phyloP scores from a whole-genome alignment of 2,888 invertebrate genomes.

The Gymnoscelis rufifasciata region DNA sequence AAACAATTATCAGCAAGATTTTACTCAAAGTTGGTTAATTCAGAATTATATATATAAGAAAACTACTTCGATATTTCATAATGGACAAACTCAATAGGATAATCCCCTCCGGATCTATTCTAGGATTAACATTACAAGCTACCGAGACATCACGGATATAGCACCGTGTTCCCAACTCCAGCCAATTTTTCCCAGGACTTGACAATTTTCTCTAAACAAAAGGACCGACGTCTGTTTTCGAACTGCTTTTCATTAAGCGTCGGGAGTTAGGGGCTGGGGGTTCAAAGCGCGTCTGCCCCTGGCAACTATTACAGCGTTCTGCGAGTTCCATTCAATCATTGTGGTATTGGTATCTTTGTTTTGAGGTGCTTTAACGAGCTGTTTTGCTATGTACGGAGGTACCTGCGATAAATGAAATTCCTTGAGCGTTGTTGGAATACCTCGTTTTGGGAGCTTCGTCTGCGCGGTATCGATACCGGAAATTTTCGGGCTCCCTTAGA shows the following conservation, averaged over 20 bases:
- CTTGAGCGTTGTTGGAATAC: slow-evolving; percentile 1
- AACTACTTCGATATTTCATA: too few relatives aligned
- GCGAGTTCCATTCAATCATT: slow-evolving; percentile 44
- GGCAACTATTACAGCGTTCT: slow-evolving; percentile 42
- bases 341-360: slow-evolving; percentile 39
- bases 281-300: slow-evolving; percentile 40
- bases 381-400: slow-evolving; percentile 16
- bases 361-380: slow-evolving; percentile 28
- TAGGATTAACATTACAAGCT: too few relatives aligned
- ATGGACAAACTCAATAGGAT: too few relatives aligned
- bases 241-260: slow-evolving; percentile 48
- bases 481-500: too few relatives aligned
- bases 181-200: slow-evolving; percentile 35
- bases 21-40: too few relatives aligned
- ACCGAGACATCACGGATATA: slow-evolving; percentile 4
- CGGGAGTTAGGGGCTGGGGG: slow-evolving; percentile 31
- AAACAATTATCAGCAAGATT: too few relatives aligned
- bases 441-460: neutral
- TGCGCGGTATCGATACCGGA: too few relatives aligned
- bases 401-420: slow-evolving; percentile 24
- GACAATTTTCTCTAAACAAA: slow-evolving; percentile 46
- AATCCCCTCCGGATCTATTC: too few relatives aligned
- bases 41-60: too few relatives aligned
- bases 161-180: slow-evolving; percentile 29
- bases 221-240: slow-evolving; percentile 41